Percentiles rank a stretch among this genome's conserved stretches.
These are phyloP conservation scores for Nemurella pictetii DNA, from an alignment of 2,888 invertebrate genomes.

Conservation along the genomic window DNA sequence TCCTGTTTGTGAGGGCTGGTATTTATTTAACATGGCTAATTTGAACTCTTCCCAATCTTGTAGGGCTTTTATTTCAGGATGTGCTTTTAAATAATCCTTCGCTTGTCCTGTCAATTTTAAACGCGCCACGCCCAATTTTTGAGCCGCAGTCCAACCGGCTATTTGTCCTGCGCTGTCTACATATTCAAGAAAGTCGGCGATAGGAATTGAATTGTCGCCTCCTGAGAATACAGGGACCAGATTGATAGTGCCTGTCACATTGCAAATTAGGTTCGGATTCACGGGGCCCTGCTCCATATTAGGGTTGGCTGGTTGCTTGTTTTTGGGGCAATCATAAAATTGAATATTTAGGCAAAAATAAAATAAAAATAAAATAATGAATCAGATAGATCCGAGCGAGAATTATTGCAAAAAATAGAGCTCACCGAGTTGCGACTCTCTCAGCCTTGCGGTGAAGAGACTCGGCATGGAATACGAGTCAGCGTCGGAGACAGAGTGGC, in stretches of 20 bases:
- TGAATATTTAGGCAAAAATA: too few species aligned
- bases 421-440: too few species aligned
- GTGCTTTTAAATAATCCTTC: not conserved
- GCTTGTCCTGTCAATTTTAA: not conserved
- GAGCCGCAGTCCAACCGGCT: not conserved
- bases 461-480: too few species aligned
- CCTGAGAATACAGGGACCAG: not conserved
- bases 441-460: too few species aligned
- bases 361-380: too few species aligned
- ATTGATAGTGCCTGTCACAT: not conserved
- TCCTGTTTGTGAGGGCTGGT: not conserved
- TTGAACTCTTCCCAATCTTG: not conserved
- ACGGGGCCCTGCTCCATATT: too few species aligned
- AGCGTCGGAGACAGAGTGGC: too few species aligned
- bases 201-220: not conserved
- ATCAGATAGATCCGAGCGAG: too few species aligned
- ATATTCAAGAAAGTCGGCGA: not conserved
- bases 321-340: too few species aligned
- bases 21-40: not conserved
- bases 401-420: too few species aligned
- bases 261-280: not conserved
- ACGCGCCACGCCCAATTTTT: not conserved
- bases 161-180: not conserved
- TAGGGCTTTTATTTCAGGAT: not conserved
- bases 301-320: too few species aligned